These are phyloP conservation scores for Perccottus glenii DNA, from an alignment of 2,113 vertebrate genomes.

Conservation along the genomic window DNA sequence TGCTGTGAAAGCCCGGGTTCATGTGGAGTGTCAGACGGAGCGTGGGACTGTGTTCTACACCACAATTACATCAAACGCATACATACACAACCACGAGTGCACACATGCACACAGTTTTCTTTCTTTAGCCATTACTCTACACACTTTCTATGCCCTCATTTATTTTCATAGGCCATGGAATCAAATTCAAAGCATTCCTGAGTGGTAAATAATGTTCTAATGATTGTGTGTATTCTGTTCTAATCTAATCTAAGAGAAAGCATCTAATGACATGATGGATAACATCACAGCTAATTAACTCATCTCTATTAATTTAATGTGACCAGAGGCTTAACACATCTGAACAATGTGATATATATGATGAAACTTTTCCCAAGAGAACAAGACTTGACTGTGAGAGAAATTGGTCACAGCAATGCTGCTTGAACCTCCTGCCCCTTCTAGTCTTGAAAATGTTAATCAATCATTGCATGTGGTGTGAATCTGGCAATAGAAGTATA, in stretches of 20 bases:
- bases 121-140: not conserved
- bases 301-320: conserved; percentile 11
- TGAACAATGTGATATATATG: not conserved
- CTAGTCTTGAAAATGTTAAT: too few relatives aligned
- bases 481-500: too few relatives aligned
- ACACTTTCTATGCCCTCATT: not conserved
- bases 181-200: conserved; percentile 35
- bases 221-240: conserved; percentile 4
- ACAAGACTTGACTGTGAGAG: too few relatives aligned
- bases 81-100: conserved; percentile 18
- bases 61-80: conserved; percentile 60
- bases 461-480: too few relatives aligned
- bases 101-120: conserved; percentile 5
- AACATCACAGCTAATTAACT: not conserved
- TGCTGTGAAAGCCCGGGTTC: conserved; percentile 34
- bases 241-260: conserved; percentile 1
- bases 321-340: not conserved
- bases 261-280: not conserved
- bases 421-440: too few relatives aligned
- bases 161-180: conserved; percentile 1
- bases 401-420: too few relatives aligned
- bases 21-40: conserved; percentile 52
- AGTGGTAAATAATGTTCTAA: too few relatives aligned
- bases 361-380: not conserved
- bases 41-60: conserved; percentile 59